Base-by-base conservation (phyloP, 2,113 vertebrate genomes). In the Fregata magnificens region DNA sequence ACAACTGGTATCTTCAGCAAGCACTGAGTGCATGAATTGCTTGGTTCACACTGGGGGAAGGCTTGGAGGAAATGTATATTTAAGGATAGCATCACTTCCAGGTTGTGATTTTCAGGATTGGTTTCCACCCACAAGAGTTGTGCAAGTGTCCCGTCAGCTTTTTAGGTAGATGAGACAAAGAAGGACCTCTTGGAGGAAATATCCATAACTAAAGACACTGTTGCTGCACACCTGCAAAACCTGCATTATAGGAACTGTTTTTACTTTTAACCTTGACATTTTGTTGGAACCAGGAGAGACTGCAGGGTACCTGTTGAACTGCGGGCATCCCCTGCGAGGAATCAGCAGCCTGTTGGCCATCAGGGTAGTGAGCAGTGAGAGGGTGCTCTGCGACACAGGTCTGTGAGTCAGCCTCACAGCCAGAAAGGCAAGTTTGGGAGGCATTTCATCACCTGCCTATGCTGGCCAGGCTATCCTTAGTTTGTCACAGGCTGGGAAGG, bases 291-390 rank as follows among this genome's bases (percentile, higher is more conserved):
- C 21, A 10, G 76, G 58, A 83, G 58, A 72, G 44, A 47, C 52
- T 36, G 36, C 24, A 65, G 72, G 24, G 17, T 65, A 52, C 28
- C 16, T 0, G 7, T 0, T 0, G 31, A 45, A 8, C 49, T 31
- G 42, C 0, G 2, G 66, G 62, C 50, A 71, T 16, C 25, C 29
- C 44, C 18, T 6, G 3, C 0, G 0, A 19, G 76, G 25, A 26
- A 77, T n/a, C 1, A 7, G 34, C 62, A 73, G 80, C 34, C 58
- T 61, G 47, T 24, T 32, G 34, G 76, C 86, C 61, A 18, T n/a
- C 77, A n/a, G 65, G 59, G 38, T 72, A 50, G 0, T 0, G 11
- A 82, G 38, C 47, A 31, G 16, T 2, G 29, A 73, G n/a, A 40
- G 32, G 29, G 1, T 49, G 71, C 42, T 88, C 63, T 50, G 67